These are phyloP conservation scores for Nemurella pictetii DNA, from an alignment of 2,888 invertebrate genomes.

Conservation along the genomic window DNA sequence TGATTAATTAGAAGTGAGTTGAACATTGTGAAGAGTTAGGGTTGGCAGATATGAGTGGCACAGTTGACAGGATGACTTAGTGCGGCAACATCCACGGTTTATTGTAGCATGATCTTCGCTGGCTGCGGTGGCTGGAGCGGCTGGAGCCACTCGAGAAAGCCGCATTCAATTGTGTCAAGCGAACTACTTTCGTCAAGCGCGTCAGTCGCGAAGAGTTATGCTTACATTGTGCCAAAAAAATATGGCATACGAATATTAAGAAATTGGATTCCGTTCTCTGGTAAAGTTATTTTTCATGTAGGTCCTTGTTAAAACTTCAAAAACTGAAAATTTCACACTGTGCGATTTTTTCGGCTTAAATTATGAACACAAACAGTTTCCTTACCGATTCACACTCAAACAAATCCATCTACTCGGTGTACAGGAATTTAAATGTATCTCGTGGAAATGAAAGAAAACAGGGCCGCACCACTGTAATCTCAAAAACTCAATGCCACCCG, in stretches of 20 bases:
- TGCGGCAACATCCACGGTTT: slow-evolving; percentile 11
- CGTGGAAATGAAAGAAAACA: no score
- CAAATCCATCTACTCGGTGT: no score
- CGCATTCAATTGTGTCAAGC: not conserved
- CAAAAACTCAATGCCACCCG: no score
- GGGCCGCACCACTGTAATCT: no score
- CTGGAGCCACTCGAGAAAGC: not conserved
- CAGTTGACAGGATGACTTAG: slow-evolving; percentile 41
- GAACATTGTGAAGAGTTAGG: slow-evolving; percentile 34
- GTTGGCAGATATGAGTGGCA: slow-evolving; percentile 41
- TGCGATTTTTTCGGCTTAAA: no score
- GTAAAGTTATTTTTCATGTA: not conserved
- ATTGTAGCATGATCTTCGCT: not conserved
- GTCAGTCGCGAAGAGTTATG: not conserved
- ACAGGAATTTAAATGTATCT: no score
- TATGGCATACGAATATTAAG: not conserved
- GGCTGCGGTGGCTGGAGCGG: not conserved
- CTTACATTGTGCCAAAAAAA: not conserved
- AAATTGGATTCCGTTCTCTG: not conserved
- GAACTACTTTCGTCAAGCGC: not conserved
- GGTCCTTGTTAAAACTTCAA: no score
- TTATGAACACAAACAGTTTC: no score
- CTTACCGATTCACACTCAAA: no score
- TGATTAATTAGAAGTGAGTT: slow-evolving; percentile 42
- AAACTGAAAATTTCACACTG: no score